Evolutionary conservation across 35 echinoderm and acorn worm genomes (phyloP), one percentile per base, ranked within the genome.

Genomic region (Ophiothrix spiculata): DNA sequence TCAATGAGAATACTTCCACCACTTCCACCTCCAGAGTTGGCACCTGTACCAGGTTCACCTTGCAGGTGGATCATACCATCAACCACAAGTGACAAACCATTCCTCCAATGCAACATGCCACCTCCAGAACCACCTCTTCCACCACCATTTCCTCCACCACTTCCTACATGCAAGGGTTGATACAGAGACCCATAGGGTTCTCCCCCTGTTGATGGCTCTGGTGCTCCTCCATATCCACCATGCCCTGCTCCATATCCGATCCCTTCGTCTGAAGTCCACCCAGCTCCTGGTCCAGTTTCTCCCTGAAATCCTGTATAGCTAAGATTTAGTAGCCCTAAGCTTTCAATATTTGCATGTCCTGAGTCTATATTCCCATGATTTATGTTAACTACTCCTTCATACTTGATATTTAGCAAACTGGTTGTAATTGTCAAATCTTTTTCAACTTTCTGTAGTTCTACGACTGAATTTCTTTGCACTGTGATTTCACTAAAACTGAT

Each of bases 221-320:
- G 94, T 54, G 86, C 90, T 63, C 94, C 94, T 64, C 94, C 94
- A 83, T 88, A 64, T 4, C 94, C 94, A 78, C 94, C 94, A 87
- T 92, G 90, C 32, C 94, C 94, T n/a, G 86, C 94, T 45, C 94
- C 94, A 77, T 76, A 75, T 33, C 94, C 94, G 31, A 81, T 37
- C 4, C 86, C 82, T 39, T 91, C 80, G 36, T 28, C 81, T 31
- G 90, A 81, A 12, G 94, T 89, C 76, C 77, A 89, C 4, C 94
- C 94, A 84, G 42, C 74, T 39, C 94, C 94, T 33, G 94, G 86
- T 45, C 94, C 94, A 35, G 32, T 36, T 37, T 84, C 49, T 34
- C 42, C 36, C 16, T 13, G 0, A 56, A 75, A 92, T 17, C 94
- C 94, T 40, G 94, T 97, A 21, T 84, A 87, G 56, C 81, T 91